A percentile compares a stretch with the other conserved stretches of the same genome.
These are phyloP conservation scores for Hemithea aestivaria DNA, from an alignment of 2,888 invertebrate species.

Conservation along the genomic window DNA sequence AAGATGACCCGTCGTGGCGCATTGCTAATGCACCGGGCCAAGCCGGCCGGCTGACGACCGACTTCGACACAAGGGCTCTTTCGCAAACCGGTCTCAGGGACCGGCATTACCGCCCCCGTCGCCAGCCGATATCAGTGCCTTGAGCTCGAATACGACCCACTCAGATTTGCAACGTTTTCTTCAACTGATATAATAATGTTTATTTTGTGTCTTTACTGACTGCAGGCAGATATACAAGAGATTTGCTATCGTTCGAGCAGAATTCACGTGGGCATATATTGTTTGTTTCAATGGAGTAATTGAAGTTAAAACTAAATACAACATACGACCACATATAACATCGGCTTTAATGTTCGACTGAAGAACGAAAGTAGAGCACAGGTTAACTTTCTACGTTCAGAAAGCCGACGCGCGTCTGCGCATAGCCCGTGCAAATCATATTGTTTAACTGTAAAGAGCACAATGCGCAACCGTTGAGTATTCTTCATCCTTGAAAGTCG, in stretches of 20 bases:
- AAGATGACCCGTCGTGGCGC: slow-evolving; percentile 37
- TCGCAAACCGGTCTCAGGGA: slow-evolving; percentile 63
- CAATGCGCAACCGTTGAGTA: slow-evolving; percentile 34
- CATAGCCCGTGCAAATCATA: slow-evolving; percentile 56
- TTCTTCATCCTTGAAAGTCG: slow-evolving; percentile 35
- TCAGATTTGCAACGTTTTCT: slow-evolving; percentile 23
- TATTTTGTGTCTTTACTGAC: slow-evolving; percentile 3
- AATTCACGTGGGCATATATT: no score
- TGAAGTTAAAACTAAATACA: no score
- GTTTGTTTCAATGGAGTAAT: no score
- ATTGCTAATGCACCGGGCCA: slow-evolving; percentile 45
- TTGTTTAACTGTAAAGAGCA: slow-evolving; percentile 32
- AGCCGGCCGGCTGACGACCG: slow-evolving; percentile 36
- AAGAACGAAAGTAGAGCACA: slow-evolving; percentile 62
- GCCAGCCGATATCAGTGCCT: slow-evolving; percentile 25
- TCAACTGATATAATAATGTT: slow-evolving; percentile 11
- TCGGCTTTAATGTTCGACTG: slow-evolving; percentile 7
- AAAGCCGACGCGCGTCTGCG: slow-evolving; percentile 46
- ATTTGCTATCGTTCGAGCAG: no score
- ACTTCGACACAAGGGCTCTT: slow-evolving; percentile 56
- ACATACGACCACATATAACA: no score
- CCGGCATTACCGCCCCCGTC: slow-evolving; percentile 34
- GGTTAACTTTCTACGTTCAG: slow-evolving; percentile 67
- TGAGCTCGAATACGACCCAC: slow-evolving; percentile 27
- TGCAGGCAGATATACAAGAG: no score